Conservation (phyloP, 2,797 vertebrate genomes). For the Gymnothorax javanicus region DNA sequence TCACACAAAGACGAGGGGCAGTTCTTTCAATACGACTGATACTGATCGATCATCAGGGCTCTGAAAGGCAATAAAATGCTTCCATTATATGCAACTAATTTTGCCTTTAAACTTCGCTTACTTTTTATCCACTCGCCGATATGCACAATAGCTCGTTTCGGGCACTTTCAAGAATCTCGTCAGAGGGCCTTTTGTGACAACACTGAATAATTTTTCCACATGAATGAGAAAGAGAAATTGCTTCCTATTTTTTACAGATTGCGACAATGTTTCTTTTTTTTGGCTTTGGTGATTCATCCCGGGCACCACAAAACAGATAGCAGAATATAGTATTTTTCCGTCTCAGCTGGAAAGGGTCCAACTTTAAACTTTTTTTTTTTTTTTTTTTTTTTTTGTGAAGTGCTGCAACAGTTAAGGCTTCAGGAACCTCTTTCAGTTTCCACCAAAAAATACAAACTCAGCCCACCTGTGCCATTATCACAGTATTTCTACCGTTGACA, state of each 20-base stretch:
- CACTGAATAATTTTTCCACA: conserved; percentile 71
- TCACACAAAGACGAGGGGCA: conserved; percentile 44
- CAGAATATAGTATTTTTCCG: conserved; percentile 2
- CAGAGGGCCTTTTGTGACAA: conserved; percentile 74
- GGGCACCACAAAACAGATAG: conserved; percentile 2
- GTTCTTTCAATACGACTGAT: conserved; percentile 63
- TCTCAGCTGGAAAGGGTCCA: neutral
- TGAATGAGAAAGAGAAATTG: conserved; percentile 77
- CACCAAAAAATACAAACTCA: neutral
- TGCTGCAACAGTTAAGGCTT: neutral
- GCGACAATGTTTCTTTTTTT: conserved; percentile 61
- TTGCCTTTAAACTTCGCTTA: conserved; percentile 73
- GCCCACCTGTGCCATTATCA: neutral
- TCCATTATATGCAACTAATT: conserved; percentile 69
- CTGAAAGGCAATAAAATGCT: conserved; percentile 62
- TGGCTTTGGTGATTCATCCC: conserved; percentile 45
- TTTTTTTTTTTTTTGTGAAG: neutral
- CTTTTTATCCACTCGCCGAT: conserved; percentile 69
- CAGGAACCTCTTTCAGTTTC: neutral
- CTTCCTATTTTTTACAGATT: conserved; percentile 70
- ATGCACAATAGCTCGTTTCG: conserved; percentile 64
- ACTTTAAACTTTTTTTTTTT: neutral
- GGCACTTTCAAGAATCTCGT: conserved; percentile 75
- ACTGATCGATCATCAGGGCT: conserved; percentile 64
- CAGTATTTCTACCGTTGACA: neutral